A percentile compares a stretch with the other conserved stretches of the same genome.
These are phyloP conservation scores for Micrastur ruficollis DNA, from an alignment of 2,797 vertebrate genomes.

Conservation along the genomic window DNA sequence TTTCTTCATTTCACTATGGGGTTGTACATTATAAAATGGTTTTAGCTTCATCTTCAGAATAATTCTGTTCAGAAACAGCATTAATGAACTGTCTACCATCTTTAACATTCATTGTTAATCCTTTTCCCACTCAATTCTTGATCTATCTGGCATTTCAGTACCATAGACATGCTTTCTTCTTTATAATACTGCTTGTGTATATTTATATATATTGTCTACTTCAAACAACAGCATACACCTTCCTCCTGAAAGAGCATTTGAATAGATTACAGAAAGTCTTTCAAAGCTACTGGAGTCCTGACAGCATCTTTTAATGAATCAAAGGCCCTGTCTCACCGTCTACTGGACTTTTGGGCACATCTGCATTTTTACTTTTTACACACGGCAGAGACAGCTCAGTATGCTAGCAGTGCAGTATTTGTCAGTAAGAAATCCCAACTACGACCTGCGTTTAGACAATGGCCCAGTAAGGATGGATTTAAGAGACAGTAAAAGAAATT, in stretches of 20 bases:
- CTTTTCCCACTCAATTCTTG: background rate
- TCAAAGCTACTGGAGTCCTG: background rate
- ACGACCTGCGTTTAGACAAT: background rate
- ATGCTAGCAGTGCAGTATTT: background rate
- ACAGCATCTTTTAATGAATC: background rate
- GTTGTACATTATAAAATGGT: background rate
- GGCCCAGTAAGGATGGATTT: background rate
- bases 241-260: background rate
- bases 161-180: background rate
- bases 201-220: background rate
- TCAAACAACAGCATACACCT: background rate
- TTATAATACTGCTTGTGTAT: background rate
- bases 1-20: background rate
- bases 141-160: background rate
- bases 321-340: background rate
- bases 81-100: background rate
- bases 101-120: background rate
- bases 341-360: background rate
- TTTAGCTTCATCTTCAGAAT: slow-evolving; percentile 20
- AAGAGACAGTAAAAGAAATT: background rate
- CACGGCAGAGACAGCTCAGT: background rate
- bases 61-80: slow-evolving; percentile 5
- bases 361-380: background rate
- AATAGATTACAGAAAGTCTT: background rate
- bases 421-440: background rate